These are phyloP conservation scores for Miltochrista miniata DNA, from an alignment of 2,888 invertebrate species.

Conservation along the genomic window DNA sequence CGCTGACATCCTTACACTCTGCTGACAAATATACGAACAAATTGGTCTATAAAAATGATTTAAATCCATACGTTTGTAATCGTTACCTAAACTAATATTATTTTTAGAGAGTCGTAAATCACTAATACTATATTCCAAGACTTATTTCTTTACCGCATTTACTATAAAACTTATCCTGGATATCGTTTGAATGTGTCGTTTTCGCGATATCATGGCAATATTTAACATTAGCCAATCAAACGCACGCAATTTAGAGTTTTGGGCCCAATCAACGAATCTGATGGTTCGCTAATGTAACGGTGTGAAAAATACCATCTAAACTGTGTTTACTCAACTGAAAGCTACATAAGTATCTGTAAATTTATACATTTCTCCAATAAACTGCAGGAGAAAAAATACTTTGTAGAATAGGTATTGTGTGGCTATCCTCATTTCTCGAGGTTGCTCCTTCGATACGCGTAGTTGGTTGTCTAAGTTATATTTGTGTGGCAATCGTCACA, in stretches of 20 bases:
- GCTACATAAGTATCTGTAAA: slow-evolving; percentile 2
- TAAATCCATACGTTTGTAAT: slow-evolving; percentile 32
- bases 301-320: slow-evolving; percentile 18
- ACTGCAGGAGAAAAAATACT: slow-evolving; percentile 33
- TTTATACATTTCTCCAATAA: slow-evolving; percentile 24
- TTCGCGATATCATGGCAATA: slow-evolving; percentile 20
- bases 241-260: slow-evolving; percentile 32
- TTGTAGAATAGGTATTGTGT: slow-evolving; percentile 25
- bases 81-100: slow-evolving; percentile 45
- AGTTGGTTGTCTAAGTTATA: slow-evolving; percentile 10
- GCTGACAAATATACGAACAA: slow-evolving; percentile 31
- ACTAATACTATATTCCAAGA: slow-evolving; percentile 33
- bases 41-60: slow-evolving; percentile 32
- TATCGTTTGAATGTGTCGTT: slow-evolving; percentile 26
- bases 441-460: slow-evolving; percentile 25
- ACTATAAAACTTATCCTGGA: slow-evolving; percentile 20
- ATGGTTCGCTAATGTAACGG: slow-evolving; percentile 21
- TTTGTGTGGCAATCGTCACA: slow-evolving; percentile 32
- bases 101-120: slow-evolving; percentile 40
- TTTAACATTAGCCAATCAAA: slow-evolving; percentile 24
- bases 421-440: slow-evolving; percentile 44
- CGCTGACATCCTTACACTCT: slow-evolving; percentile 10
- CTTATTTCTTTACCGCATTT: slow-evolving; percentile 22
- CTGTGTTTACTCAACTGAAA: background rate
- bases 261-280: slow-evolving; percentile 26